Evolutionary conservation across 2,888 invertebrate genomes (phyloP).

Genomic region (Dicranocentrus wangi): DNA sequence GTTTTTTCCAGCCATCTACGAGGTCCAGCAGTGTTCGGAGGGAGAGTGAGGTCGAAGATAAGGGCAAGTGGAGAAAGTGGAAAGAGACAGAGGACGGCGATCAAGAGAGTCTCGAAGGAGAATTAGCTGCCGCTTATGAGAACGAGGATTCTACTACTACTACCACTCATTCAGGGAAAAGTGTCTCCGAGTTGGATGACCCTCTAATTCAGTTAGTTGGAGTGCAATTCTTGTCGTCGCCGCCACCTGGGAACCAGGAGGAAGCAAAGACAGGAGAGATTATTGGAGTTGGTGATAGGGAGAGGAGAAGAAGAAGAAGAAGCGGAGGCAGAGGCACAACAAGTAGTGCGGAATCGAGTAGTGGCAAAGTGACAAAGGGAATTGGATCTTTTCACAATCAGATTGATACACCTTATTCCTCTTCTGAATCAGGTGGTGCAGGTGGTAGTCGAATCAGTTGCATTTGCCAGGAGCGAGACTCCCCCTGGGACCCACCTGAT

Average conservation of each 20-base stretch:
- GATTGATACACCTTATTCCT: no score
- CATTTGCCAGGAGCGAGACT: no score
- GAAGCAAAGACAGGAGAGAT: background rate
- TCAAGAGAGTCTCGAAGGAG: conserved; percentile 31
- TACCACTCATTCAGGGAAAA: background rate
- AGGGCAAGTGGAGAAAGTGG: background rate
- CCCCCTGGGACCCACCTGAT: background rate
- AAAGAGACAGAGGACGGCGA: conserved; percentile 19
- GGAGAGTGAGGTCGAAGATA: background rate
- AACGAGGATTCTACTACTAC: background rate
- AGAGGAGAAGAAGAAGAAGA: background rate
- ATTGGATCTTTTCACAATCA: no score
- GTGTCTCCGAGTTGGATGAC: conserved; percentile 21
- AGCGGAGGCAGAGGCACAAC: background rate
- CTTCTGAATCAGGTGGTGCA: no score
- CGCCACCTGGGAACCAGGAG: conserved; percentile 11
- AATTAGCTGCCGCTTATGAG: no score
- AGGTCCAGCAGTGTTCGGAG: background rate
- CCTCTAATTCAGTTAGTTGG: conserved; percentile 22
- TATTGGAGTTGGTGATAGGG: background rate
- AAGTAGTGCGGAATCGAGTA: background rate
- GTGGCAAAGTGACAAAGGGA: background rate
- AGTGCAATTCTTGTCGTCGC: background rate
- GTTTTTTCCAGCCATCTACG: conserved; percentile 15
- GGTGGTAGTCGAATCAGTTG: no score